A percentile compares a stretch with the other conserved stretches of the same genome.
Evolutionary conservation across 2,797 vertebrate genomes (phyloP).

Genomic region (Micrastur ruficollis): DNA sequence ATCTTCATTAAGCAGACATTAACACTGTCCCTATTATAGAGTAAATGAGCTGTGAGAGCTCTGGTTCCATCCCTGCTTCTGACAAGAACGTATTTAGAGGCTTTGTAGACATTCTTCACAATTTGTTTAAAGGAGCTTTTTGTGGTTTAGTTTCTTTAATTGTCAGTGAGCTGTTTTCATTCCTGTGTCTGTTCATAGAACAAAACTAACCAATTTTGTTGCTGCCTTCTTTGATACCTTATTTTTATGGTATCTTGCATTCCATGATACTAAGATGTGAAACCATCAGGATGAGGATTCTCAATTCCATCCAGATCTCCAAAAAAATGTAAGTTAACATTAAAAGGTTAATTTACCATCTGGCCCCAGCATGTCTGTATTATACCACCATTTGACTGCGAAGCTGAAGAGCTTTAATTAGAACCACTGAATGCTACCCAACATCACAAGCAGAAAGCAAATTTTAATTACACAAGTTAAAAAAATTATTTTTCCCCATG

Average conservation of each 20-base stretch:
- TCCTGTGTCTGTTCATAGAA: not conserved
- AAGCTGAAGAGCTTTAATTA: slow-evolving; percentile 27
- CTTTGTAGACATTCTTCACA: not conserved
- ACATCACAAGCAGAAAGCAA: not conserved
- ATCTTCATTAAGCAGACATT: not conserved
- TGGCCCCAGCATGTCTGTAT: not conserved
- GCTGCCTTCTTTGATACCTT: not conserved
- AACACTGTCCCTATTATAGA: not conserved
- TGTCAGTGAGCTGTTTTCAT: not conserved
- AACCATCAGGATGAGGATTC: not conserved
- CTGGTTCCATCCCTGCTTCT: not conserved
- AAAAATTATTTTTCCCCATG: not conserved
- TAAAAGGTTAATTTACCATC: slow-evolving; percentile 22
- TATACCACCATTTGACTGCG: not conserved
- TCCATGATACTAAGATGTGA: not conserved
- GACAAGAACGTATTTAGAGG: not conserved
- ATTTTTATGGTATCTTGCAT: not conserved
- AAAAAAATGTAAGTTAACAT: not conserved
- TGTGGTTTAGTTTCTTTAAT: not conserved
- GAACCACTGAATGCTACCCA: not conserved
- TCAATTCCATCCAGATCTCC: not conserved
- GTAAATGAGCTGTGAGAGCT: not conserved
- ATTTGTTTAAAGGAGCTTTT: not conserved
- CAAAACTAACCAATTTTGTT: not conserved
- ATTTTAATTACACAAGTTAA: not conserved